These are phyloP conservation scores for Passer montanus DNA, from an alignment of 2,113 vertebrate genomes.

Conservation along the genomic window DNA sequence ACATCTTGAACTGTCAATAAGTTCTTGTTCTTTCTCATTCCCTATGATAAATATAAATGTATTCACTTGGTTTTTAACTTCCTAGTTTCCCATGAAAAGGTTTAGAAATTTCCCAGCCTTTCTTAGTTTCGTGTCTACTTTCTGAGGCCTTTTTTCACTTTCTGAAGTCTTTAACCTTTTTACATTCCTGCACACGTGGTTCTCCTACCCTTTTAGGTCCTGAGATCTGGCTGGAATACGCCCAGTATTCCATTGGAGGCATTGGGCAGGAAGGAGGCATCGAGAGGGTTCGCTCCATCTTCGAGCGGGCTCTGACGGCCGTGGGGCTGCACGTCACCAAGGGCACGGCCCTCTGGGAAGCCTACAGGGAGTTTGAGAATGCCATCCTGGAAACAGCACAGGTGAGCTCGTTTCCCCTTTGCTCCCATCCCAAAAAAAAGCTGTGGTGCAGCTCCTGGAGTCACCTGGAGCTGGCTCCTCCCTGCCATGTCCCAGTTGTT, in stretches of 20 bases:
- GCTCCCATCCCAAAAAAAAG: not conserved
- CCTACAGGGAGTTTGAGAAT: conserved; percentile 94
- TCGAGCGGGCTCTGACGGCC: conserved; percentile 88
- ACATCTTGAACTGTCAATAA: too few relatives aligned
- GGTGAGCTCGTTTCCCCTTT: conserved; percentile 68
- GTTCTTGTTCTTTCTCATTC: too few relatives aligned
- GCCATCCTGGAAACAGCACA: conserved; percentile 89
- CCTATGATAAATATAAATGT: too few relatives aligned
- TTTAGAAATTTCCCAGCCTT: too few relatives aligned
- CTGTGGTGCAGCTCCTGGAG: not conserved
- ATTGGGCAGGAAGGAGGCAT: conserved; percentile 92
- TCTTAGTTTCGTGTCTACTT: too few relatives aligned
- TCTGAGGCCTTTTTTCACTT: too few relatives aligned
- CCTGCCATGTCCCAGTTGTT: fast-evolving
- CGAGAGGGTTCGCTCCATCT: conserved; percentile 86
- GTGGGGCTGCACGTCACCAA: conserved; percentile 94
- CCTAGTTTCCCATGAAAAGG: too few relatives aligned
- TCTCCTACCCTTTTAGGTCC: conserved; percentile 77
- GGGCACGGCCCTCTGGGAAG: conserved; percentile 91
- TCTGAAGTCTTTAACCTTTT: too few relatives aligned
- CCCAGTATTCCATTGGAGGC: conserved; percentile 94
- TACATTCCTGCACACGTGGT: not conserved
- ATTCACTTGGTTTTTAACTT: too few relatives aligned
- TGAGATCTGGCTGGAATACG: conserved; percentile 97
- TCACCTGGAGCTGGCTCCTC: not conserved